Conservation (phyloP, 2,888 invertebrate species). For the Nomada goodeniana region DNA sequence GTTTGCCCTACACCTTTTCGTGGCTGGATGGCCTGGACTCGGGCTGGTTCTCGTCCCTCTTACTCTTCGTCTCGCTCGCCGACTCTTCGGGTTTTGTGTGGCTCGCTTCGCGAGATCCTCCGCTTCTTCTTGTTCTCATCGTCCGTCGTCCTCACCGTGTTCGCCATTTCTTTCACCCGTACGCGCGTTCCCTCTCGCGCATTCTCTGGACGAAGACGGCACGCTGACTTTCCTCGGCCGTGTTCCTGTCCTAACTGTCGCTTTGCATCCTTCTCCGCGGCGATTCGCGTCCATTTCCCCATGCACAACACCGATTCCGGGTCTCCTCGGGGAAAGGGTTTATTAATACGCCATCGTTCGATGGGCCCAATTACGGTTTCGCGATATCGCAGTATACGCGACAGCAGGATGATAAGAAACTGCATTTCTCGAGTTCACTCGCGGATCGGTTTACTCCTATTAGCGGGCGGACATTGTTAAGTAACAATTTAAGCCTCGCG, state of each 20-base stretch:
- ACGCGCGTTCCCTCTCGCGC: constrained; percentile 18
- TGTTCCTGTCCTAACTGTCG: constrained; percentile 68
- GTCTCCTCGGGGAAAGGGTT: constrained; percentile 33
- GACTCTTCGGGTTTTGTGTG: constrained; percentile 69
- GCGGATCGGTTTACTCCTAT: neutral
- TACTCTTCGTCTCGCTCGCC: constrained; percentile 67
- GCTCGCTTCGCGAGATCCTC: constrained; percentile 65
- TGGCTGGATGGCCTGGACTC: constrained; percentile 65
- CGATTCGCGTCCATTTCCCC: constrained; percentile 55
- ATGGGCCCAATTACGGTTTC: constrained; percentile 15
- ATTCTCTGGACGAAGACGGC: constrained; percentile 23
- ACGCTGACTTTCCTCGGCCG: constrained; percentile 58
- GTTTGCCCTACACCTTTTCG: constrained; percentile 69
- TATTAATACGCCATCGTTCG: constrained; percentile 54
- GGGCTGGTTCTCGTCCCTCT: constrained; percentile 70
- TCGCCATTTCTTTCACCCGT: constrained; percentile 37
- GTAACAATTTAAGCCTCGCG: neutral
- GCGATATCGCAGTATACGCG: constrained; percentile 20
- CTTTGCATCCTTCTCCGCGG: constrained; percentile 62
- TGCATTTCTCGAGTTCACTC: constrained; percentile 28
- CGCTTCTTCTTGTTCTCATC: constrained; percentile 69
- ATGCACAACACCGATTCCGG: constrained; percentile 24
- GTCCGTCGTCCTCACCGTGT: constrained; percentile 43
- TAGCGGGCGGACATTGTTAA: constrained; percentile 39
- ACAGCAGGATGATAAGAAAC: constrained; percentile 39